Base-by-base conservation (phyloP, 92 coral and sea anemone genomes). In the Pocillopora meandrina region DNA sequence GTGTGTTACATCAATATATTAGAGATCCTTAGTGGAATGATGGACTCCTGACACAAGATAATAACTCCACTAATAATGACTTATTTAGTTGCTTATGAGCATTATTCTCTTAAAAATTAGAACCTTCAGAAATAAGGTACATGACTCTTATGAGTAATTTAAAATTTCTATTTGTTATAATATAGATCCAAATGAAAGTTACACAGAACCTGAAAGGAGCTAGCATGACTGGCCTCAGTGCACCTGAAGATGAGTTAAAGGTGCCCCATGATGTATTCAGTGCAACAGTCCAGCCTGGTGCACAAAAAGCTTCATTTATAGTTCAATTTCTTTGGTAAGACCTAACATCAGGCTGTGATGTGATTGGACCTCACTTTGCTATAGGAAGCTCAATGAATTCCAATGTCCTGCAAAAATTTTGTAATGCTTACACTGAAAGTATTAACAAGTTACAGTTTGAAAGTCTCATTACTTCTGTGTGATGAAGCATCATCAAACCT, bases 191-290 rank as follows among this genome's bases (percentile, higher is more conserved):
- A 47, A 76, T 65, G 88, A 84, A 84, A 66, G 83, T 84, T 18
- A 83, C 83, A 1, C 77, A 83, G 77, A 84, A 84, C 74, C 56
- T 84, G 12, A 84, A 79, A 71, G 89, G 82, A 23, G 89, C 63
- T 59, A 71, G 89, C 11, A 86, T 86, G 15, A 61, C 83, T 34
- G 88, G 88, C 10, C 77, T 19, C 83, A 65, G 72, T 15, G 60
- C 62, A 33, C 16, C 83, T 13, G 83, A 65, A 47, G 83, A 65
- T 36, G 88, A 79, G 59, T 68, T 79, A 11, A 42, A 61, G 49
- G 76, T 69, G 11, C 75, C 80, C 13, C 85, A 79, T 79, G 89
- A 86, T 55, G 75, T 86, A 5, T 86, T 31, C 35, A 63, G 83
- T 17, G 3, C 73, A 1, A 63, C 83, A 12, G 83, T 79, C 6